A percentile compares a stretch with the other conserved stretches of the same genome.
Conservation (phyloP, 2,797 vertebrate genomes). For the Steatocranus sp. region DNA sequence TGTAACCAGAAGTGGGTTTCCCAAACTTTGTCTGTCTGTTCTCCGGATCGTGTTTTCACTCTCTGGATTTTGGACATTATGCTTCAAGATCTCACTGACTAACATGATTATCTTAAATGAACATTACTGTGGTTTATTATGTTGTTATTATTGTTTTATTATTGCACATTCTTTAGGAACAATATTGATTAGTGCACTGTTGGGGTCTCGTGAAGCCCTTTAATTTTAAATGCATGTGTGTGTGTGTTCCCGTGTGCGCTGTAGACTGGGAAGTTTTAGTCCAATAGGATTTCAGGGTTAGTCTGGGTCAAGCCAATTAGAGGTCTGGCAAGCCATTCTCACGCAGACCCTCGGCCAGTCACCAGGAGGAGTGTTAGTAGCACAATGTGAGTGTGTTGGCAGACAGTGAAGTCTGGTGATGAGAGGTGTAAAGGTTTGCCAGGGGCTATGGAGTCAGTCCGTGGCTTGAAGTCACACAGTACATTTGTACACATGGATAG, state of each 20-base stretch:
- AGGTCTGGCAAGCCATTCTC: conserved; percentile 80
- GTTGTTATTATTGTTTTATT: not conserved
- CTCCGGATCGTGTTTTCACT: not conserved
- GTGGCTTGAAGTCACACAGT: conserved; percentile 20
- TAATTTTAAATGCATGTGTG: conserved; percentile 7
- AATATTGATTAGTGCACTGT: conserved; percentile 39
- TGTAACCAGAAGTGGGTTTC: not conserved
- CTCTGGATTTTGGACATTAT: not conserved
- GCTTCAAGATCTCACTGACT: not conserved
- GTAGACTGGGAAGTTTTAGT: conserved; percentile 75
- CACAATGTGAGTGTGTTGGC: conserved; percentile 42
- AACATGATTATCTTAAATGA: not conserved
- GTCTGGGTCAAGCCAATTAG: conserved; percentile 85
- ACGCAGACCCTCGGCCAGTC: conserved; percentile 74
- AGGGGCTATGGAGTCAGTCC: conserved; percentile 38
- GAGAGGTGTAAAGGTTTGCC: conserved; percentile 50
- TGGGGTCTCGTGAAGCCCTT: conserved; percentile 6
- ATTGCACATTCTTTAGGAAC: not conserved
- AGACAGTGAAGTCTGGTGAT: conserved; percentile 31
- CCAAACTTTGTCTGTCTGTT: not conserved
- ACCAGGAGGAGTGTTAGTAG: conserved; percentile 64
- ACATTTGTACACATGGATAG: not conserved
- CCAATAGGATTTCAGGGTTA: conserved; percentile 84
- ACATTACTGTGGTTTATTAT: not conserved
- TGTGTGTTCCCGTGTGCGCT: not conserved